Base-by-base conservation (phyloP, 1,140 invertebrate species). In the Heliconius melpomene region DNA sequence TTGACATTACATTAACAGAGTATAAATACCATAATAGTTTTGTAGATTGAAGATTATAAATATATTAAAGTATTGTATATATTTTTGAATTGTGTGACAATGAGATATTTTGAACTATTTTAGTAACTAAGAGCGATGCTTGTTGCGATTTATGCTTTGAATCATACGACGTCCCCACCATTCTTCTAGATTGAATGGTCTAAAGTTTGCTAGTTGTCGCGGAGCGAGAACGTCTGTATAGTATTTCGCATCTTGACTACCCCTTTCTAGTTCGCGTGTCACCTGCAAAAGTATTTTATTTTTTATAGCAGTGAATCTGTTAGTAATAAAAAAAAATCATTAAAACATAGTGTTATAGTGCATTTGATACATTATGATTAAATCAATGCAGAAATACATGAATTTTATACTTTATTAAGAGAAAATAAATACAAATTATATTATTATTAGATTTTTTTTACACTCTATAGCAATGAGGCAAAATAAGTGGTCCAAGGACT, bases 131-230 rank as follows among this genome's bases (percentile, higher is more conserved):
- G 94, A 94, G 29, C 92, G 90, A 80, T 94, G 91, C 76, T 92
- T 93, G 81, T 91, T 91, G 73, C 93, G 90, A 79, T 94, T 94
- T 82, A 93, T 88, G 82, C 82, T 90, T 83, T 95, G 94, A 23
- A 94, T 82, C 8, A 91, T 82, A 16, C 91, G 89, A 20, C 92
- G 87, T 1, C 85, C 90, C 91, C 93, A 94, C 90, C 88, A 91
- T 82, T 92, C 92, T n/a, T 94, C 93, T 0, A 95, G 83, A 77
- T 95, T 93, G 83, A 95, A 95, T 6, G 93, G 94, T 83, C 90
- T 89, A 86, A 94, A 94, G 84, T 93, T 93, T 32, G 92, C 89
- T 13, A 93, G 83, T 72, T 94, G 92, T 2, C 89, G 84, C 0
- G 93, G 88, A 5, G 88, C 78, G 11, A 90, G 54, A 60, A 91